Percentiles rank a stretch among this genome's conserved stretches.
These are phyloP conservation scores for Micrasema minimum DNA, from an alignment of 1,140 invertebrate genomes.

Conservation along the genomic window DNA sequence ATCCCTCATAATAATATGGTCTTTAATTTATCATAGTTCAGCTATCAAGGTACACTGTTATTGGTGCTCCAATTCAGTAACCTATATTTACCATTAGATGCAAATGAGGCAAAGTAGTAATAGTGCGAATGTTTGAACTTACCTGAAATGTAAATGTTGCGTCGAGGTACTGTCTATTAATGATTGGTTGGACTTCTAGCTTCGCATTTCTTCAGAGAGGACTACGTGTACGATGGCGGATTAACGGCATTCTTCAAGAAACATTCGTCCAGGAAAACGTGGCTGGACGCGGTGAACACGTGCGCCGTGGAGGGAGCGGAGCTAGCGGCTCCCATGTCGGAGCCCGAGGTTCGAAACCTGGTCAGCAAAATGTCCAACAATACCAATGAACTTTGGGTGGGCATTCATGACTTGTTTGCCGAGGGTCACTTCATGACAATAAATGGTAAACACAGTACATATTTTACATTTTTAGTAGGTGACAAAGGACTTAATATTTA, in stretches of 20 bases:
- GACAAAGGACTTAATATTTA: too few species aligned
- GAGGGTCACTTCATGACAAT: constrained; percentile 47
- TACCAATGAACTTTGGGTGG: constrained; percentile 1
- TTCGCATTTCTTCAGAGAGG: background rate
- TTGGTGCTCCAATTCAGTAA: too few species aligned
- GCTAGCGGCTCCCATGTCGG: background rate
- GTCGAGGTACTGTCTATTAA: background rate
- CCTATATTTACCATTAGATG: too few species aligned
- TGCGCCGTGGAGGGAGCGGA: constrained; percentile 14
- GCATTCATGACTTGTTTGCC: constrained; percentile 43
- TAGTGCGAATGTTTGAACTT: too few species aligned
- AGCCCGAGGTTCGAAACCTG: background rate
- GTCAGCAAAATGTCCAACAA: background rate
- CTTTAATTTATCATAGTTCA: too few species aligned
- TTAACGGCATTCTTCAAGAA: constrained; percentile 11
- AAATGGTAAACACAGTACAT: constrained; percentile 35
- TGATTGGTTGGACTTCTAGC: background rate
- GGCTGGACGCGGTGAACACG: background rate
- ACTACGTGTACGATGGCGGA: constrained; percentile 8
- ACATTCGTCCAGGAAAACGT: background rate
- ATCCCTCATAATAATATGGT: too few species aligned
- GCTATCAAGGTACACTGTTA: too few species aligned
- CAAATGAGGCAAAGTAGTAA: too few species aligned
- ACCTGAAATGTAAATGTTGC: too few species aligned
- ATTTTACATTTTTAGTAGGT: background rate